Base-by-base conservation (phyloP, 1,140 invertebrate species). In the Nephila pilipes region DNA sequence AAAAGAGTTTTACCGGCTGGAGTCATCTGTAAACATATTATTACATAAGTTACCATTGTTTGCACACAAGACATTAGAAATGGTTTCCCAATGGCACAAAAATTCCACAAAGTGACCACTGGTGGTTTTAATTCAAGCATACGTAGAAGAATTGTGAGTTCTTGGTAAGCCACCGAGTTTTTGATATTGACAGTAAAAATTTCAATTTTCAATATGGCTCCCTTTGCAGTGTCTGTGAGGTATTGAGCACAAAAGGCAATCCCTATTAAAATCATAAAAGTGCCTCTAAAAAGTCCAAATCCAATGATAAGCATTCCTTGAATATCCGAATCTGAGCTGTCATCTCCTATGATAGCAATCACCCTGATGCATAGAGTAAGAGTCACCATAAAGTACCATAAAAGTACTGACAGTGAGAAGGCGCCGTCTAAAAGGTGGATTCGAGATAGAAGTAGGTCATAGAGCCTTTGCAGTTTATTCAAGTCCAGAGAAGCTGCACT, bases 351-450 rank as follows among this genome's bases (percentile, higher is more conserved):
- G 22, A 90, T 80, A 75, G 88, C 88, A 79, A 90, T 90, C 1
- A 90, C 54, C 18, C 63, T 46, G 32, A 90, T 90, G 18, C 88
- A 90, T 2, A 90, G 32, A 54, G 46, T 90, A 10, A 90, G 36
- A 12, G 69, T 90, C 0, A 90, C 88, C 88, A 90, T 90, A 58
- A 90, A 90, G 32, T 90, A 90, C 88, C 88, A 90, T 5, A 90
- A 90, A 55, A 90, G 88, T 55, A 58, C 88, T 20, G 88, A 55
- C 1, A 90, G 20, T 1, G 88, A 90, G 20, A 79, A 90, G 8
- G 88, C 88, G 12, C 16, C 20, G 57, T 90, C 88, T 3, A 90
- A 32, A 22, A 79, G 54, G 10, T 80, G 36, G 8, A 90, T 38
- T 54, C 88, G 38, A 10, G 22, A 32, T 36, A 58, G 18, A 10